Evolutionary conservation across 2,888 invertebrate genomes (phyloP), one percentile per base, ranked within the genome.

Genomic region (Limnephilus lunatus): DNA sequence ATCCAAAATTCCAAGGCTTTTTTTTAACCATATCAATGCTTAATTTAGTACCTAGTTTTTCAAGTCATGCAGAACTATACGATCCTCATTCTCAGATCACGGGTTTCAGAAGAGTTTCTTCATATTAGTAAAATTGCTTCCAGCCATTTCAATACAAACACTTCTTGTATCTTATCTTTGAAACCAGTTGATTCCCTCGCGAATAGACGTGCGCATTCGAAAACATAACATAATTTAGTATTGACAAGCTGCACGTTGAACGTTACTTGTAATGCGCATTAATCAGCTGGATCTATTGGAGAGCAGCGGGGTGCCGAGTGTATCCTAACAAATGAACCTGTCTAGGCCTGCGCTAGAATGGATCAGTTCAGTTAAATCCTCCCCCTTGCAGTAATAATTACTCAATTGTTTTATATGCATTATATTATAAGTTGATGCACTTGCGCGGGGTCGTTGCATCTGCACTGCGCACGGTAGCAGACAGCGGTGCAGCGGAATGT

Each of bases 371-470:
- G 25, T 25, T 68, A 25, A 48, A 81, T 3, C 81, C 81, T 81
- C 39, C 44, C 14, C 14, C 81, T 7, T 30, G 30, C 39, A n/a
- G n/a, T 81, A 89, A 89, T 89, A 89, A 89, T 89, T 48, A 89
- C 89, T 81, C 89, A 81, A 89, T 89, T 89, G 89, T 89, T 88
- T 30, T 35, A 81, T 35, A 81, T 25, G 81, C 81, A 31, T 89
- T 81, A 89, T 44, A 35, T 81, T 81, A 35, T 81, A 89, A 89
- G 81, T 39, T 35, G 89, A 89, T 81, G 89, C 89, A 30, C 81
- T 89, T 39, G 89, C 88, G 44, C 39, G 89, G 80, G 89, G 89
- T 89, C 89, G 81, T 89, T 89, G 89, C 81, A 39, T 89, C 81
- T 30, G 81, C 44, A 39, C 81, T 30, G 81, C 30, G 81, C 81